Base-by-base conservation (phyloP, 2,113 vertebrate genomes). In the Indicator maculatus region DNA sequence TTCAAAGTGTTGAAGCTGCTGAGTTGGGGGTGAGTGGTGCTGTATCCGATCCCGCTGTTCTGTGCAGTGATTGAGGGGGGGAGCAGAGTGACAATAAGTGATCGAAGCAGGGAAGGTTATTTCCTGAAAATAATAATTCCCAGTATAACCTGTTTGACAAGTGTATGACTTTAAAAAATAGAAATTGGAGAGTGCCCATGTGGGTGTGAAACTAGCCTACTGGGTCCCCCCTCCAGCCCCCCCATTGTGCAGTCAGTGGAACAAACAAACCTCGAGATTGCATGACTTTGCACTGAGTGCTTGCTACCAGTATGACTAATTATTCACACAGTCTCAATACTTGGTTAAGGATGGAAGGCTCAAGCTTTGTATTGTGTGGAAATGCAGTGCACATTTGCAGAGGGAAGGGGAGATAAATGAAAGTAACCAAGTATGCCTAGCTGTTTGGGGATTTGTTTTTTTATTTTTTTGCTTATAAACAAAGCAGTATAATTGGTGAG, bases 101-200 rank as follows among this genome's bases (percentile, higher is more conserved):
- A 17, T 72, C 3, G n/a, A 73, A 95, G 91, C 65, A 67, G 86
- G 55, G 83, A 86, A 86, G 76, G 79, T 95, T 91, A 90, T 95
- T 93, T 90, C 58, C 73, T 89, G 91, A 94, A 92, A 96, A 93
- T 97, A 66, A 74, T 86, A 93, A 96, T 96, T 96, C 96, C 95
- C 94, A 94, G 96, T 96, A 95, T 96, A 98, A 98, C 97, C 97
- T 96, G 97, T 97, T 98, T 97, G 97, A 96, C 96, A 93, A 96
- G 96, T 95, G 94, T 88, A 76, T 91, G 86, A 91, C 91, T 95
- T 88, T 23, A 82, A 89, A 88, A 89, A 82, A 66, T 33, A 90
- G 82, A 88, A 91, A 91, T 56, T 20, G 38, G 90, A 97, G 94
- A 93, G 80, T 97, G 94, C 69, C 94, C 85, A 33, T 86, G 78